phyloP scores from a whole-genome alignment of 2,888 invertebrate species.

The Drosophila stalkeri region DNA sequence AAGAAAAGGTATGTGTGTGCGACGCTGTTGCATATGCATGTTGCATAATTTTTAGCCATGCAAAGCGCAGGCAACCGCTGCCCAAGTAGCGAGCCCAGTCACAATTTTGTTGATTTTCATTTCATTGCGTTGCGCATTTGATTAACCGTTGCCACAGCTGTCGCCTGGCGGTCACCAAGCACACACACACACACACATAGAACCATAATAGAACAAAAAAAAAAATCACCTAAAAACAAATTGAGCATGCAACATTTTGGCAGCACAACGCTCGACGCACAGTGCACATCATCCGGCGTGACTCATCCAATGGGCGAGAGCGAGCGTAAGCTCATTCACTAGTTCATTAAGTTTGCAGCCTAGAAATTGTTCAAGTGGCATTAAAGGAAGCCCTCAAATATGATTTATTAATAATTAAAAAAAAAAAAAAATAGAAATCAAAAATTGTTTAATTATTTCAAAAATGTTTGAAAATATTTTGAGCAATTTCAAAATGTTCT shows the following conservation, averaged over 20 bases:
- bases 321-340: background rate
- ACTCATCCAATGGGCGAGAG: slow-evolving; percentile 9
- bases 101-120: slow-evolving; percentile 65
- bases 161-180: slow-evolving; percentile 33
- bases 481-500: too few relatives aligned
- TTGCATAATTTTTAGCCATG: slow-evolving; percentile 68
- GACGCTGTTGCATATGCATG: slow-evolving; percentile 44
- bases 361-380: background rate
- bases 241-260: slow-evolving; percentile 65
- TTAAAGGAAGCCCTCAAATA: too few relatives aligned
- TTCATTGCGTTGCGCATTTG: slow-evolving; percentile 69
- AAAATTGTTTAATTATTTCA: too few relatives aligned
- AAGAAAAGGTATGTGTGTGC: background rate
- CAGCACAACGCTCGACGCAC: slow-evolving; percentile 27
- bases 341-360: background rate
- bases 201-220: background rate
- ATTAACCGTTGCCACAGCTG: slow-evolving; percentile 72
- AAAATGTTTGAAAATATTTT: too few relatives aligned
- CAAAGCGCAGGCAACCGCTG: slow-evolving; percentile 11
- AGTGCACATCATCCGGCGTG: slow-evolving; percentile 36
- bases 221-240: slow-evolving; percentile 37
- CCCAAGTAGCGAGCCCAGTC: slow-evolving; percentile 18
- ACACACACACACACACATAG: background rate
- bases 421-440: too few relatives aligned
- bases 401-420: too few relatives aligned